Evolutionary conservation across 2,888 invertebrate genomes (phyloP).

Genomic region (Hyalella azteca): DNA sequence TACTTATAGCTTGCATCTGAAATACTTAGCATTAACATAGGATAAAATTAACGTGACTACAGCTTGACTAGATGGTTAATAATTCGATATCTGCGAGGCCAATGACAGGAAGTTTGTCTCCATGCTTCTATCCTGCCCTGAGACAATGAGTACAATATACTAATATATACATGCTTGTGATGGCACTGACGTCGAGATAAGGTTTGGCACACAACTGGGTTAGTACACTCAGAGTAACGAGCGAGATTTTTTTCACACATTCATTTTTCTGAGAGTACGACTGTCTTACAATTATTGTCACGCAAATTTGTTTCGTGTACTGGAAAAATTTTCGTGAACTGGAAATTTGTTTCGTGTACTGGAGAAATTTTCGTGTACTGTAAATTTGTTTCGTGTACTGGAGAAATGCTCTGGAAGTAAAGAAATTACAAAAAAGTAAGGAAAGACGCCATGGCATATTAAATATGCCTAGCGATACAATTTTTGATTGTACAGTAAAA

Average conservation of each 20-base stretch:
- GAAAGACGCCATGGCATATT: too few relatives aligned
- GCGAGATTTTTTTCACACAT: not conserved
- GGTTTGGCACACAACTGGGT: not conserved
- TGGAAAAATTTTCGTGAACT: too few relatives aligned
- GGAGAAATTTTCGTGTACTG: too few relatives aligned
- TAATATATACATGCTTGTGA: not conserved
- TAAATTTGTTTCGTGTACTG: too few relatives aligned
- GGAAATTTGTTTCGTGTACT: too few relatives aligned
- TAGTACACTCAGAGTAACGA: not conserved
- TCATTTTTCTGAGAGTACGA: not conserved
- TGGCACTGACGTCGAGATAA: not conserved
- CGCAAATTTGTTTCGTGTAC: too few relatives aligned
- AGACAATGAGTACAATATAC: not conserved
- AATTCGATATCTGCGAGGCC: slow-evolving; percentile 1
- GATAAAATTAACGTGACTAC: not conserved
- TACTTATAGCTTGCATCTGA: not conserved
- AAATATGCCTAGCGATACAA: too few relatives aligned
- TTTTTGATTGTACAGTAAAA: too few relatives aligned
- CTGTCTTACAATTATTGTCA: not conserved
- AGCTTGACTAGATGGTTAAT: not conserved
- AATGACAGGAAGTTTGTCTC: not conserved
- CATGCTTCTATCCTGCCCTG: not conserved
- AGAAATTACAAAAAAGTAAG: too few relatives aligned
- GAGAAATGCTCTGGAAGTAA: too few relatives aligned
- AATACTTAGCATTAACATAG: too few relatives aligned